Base-by-base conservation (phyloP, 2,797 vertebrate genomes). In the Poeciliopsis turneri region DNA sequence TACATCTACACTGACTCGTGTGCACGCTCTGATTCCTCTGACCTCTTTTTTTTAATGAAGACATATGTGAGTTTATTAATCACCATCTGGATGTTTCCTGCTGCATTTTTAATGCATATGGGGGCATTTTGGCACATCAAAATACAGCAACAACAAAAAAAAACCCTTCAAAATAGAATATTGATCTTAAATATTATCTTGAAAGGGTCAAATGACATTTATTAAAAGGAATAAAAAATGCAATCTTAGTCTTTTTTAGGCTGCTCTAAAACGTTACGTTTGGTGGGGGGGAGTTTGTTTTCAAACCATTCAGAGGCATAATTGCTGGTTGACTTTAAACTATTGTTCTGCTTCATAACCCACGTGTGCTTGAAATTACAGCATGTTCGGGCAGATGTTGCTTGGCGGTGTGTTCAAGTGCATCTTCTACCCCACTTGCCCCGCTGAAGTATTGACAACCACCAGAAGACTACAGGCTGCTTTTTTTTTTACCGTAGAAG, bases 1-100 rank as follows among this genome's bases (percentile, higher is more conserved):
- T 70, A 78, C 71, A 85, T 79, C 20, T 78, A 76, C 72, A 66
- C 76, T 43, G 45, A 80, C 20, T 80, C 79, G 78, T 41, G 82
- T 33, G 72, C 78, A 81, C 4, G 80, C 80, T 91, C 88, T 39
- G 82, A 82, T 88, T 89, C 79, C 83, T 78, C 79, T 84, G 86
- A 82, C 87, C 87, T 84, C 57, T 59, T 91, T 87, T 68, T 82
- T 80, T 73, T 47, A 72, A 82, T 45, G 12, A 81, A 80, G 64
- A 74, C 75, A n/a, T 28, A 66, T 25, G 66, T 16, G 1, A 39
- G 18, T 72, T 33, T 47, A 66, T 51, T 20, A 20, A 53, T 68
- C 53, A 53, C 33, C n/a, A 28, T 66, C 5, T 57, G 72, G 49
- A 30, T 68, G 16, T 45, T 75, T 55, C 12, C 33, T 74, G 49